These are phyloP conservation scores for Vireo griseus DNA, from an alignment of 2,797 vertebrate genomes.

Conservation along the genomic window DNA sequence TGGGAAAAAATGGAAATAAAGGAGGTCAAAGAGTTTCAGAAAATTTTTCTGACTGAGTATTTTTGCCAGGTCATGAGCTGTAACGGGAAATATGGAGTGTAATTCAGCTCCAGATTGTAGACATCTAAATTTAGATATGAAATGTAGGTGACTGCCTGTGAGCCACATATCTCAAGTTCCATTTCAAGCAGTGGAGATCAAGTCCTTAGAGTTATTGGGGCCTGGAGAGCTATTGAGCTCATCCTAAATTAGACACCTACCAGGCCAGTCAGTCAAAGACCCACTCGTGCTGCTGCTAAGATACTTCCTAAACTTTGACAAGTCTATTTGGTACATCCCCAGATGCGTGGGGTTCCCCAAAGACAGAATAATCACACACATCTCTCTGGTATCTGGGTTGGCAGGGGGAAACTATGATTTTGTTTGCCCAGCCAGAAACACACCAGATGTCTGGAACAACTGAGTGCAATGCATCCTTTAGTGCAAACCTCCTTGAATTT, in stretches of 20 bases:
- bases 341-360: not conserved
- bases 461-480: not conserved
- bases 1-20: not conserved
- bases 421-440: not conserved
- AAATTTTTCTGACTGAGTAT: not conserved
- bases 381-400: not conserved
- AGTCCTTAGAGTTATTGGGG: not conserved
- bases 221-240: not conserved
- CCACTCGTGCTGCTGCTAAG: not conserved
- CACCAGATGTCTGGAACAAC: not conserved
- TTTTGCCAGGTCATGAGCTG: slow-evolving; percentile 37
- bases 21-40: slow-evolving; percentile 30
- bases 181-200: slow-evolving; percentile 20
- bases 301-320: not conserved
- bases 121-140: slow-evolving; percentile 46
- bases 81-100: not conserved
- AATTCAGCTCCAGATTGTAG: slow-evolving; percentile 30
- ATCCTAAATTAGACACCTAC: not conserved
- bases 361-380: not conserved
- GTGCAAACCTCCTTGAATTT: not conserved
- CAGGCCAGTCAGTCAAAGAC: not conserved
- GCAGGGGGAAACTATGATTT: not conserved
- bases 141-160: slow-evolving; percentile 47
- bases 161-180: slow-evolving; percentile 19
- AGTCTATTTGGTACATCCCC: not conserved